A percentile compares a stretch with the other conserved stretches of the same genome.
Evolutionary conservation across 1,140 invertebrate genomes (phyloP).

Genomic region (Drosophila yakuba): DNA sequence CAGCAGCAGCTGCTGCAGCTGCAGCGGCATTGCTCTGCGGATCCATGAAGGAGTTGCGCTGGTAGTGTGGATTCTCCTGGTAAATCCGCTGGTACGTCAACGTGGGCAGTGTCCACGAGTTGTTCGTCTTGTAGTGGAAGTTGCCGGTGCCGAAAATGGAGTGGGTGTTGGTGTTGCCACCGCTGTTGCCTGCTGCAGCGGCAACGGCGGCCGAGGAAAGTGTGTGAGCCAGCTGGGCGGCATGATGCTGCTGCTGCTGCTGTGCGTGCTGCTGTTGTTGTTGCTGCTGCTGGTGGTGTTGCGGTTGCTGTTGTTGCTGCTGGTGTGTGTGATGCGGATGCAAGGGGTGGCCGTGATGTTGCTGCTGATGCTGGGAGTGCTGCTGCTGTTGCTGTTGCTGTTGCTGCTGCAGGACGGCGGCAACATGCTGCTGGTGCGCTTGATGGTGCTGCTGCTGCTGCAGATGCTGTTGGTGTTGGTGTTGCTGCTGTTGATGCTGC

Average conservation of each 20-base stretch:
- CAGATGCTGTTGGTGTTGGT: conserved; percentile 66
- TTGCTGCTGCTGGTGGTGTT: conserved; percentile 41
- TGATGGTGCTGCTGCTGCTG: conserved; percentile 72
- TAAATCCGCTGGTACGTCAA: conserved; percentile 76
- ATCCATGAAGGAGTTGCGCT: conserved; percentile 74
- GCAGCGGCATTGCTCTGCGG: conserved; percentile 40
- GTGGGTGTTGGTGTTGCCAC: conserved; percentile 66
- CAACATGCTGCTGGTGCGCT: conserved; percentile 76
- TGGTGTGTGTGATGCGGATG: conserved; percentile 59
- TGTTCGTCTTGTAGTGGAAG: conserved; percentile 83
- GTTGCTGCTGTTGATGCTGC: conserved; percentile 60
- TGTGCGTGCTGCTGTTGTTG: conserved; percentile 51
- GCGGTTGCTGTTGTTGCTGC: conserved; percentile 56
- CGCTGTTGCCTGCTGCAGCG: conserved; percentile 25
- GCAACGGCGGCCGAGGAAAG: conserved; percentile 61
- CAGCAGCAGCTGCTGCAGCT: conserved; percentile 29
- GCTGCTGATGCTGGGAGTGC: conserved; percentile 61
- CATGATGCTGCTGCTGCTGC: conserved; percentile 76
- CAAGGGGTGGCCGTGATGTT: conserved; percentile 50
- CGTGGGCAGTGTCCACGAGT: conserved; percentile 80
- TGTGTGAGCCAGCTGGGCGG: conserved; percentile 66
- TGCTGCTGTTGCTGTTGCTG: conserved; percentile 62
- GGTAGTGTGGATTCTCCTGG: conserved; percentile 75
- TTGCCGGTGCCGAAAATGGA: conserved; percentile 82
- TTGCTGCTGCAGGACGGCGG: conserved; percentile 46